Base-by-base conservation (phyloP, 30 jellyfish, hydroid and myxozoan genomes). In the Haliclystus octoradiatus region DNA sequence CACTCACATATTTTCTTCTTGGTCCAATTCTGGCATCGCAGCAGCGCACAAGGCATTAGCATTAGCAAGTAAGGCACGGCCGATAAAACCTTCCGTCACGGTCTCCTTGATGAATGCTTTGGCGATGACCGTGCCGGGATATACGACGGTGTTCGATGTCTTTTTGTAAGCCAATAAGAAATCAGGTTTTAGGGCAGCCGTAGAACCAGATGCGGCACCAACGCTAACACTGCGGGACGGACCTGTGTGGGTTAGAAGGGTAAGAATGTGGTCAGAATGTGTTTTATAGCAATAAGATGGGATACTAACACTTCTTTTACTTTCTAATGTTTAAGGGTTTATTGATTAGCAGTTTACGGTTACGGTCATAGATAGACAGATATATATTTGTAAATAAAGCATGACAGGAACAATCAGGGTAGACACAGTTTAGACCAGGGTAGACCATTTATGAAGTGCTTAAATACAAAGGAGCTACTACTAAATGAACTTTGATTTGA, bases 101-200 rank as follows among this genome's bases (percentile, higher is more conserved):
- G 57, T 83, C 74, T 88, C 82, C 73, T 86, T 86, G 23, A 79
- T 83, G 70, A 88, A 88, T 12, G 97, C 93, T 61, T 85, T 77
- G 49, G 97, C 97, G 30, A 88, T 88, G 33, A 88, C 97, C 23
- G 97, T 88, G 23, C 97, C 97, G 31, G 97, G 97, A 63, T 72
- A 88, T 15, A 80, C 77, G 15, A 88, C 93, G 22, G 97, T 88
- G 84, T 80, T 88, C 40, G 91, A 63, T 7, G 68, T 83, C 28
- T 64, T 66, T 22, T 82, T 79, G 65, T 65, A 74, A 51, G 80
- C 61, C 50, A 76, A 66, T 26, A 79, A 72, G 0, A 78, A 52
- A 14, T 70, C 92, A 28, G 94, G 87, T 63, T 79, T 80, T 1
- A 88, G 75, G 50, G 60, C 32, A 29, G 14, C 19, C 19, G 14